Conservation (phyloP, 1,140 invertebrate species). For the Chrysoperla carnea region DNA sequence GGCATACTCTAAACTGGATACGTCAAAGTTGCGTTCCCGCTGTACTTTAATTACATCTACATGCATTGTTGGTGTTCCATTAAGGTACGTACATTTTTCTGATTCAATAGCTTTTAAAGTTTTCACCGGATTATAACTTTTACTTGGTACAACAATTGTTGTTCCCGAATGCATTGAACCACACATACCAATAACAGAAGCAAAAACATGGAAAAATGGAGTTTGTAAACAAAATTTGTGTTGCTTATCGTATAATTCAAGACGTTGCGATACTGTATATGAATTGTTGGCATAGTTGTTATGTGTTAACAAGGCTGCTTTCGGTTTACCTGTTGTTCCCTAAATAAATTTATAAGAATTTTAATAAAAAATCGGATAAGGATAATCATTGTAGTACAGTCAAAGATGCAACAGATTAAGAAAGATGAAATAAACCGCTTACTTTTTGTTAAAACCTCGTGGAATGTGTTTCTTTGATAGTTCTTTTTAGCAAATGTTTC, state of each 20-base stretch:
- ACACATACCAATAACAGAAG: constrained; percentile 51
- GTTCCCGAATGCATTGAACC: constrained; percentile 40
- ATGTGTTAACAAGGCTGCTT: constrained; percentile 72
- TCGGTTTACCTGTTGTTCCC: constrained; percentile 75
- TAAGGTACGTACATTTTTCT: constrained; percentile 61
- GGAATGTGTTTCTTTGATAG: too few species aligned
- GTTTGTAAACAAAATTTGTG: constrained; percentile 57
- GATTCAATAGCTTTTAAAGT: constrained; percentile 44
- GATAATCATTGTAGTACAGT: background rate
- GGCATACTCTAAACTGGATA: constrained; percentile 33
- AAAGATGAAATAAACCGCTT: constrained; percentile 3
- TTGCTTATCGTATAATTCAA: constrained; percentile 31
- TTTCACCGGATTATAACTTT: constrained; percentile 45
- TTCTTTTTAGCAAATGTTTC: too few species aligned
- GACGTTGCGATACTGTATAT: constrained; percentile 40
- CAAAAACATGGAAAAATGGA: constrained; percentile 87
- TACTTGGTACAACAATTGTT: constrained; percentile 49
- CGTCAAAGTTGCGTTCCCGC: constrained; percentile 25
- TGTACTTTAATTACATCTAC: constrained; percentile 56
- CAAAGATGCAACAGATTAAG: too few species aligned
- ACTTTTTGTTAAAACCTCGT: too few species aligned
- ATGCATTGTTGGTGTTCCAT: constrained; percentile 95
- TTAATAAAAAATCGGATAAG: constrained; percentile 3
- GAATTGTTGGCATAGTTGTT: constrained; percentile 75
- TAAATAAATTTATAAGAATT: constrained; percentile 20